Evolutionary conservation across 2,113 vertebrate species (phyloP).

Genomic region (Saccopteryx leptura): DNA sequence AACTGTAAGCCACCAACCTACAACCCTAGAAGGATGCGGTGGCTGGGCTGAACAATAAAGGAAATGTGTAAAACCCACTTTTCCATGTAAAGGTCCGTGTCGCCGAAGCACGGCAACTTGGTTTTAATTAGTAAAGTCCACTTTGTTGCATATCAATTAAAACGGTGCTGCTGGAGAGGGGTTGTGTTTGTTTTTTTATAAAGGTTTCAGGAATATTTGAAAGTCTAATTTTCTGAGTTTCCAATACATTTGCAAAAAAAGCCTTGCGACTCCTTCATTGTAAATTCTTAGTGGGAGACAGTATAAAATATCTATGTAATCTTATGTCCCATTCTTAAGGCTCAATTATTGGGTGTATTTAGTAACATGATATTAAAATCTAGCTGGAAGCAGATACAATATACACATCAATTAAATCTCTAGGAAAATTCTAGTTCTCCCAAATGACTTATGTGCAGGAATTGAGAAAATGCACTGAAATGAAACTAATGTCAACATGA

Average conservation of each 20-base stretch:
- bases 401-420: conserved; percentile 75
- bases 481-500: conserved; percentile 39
- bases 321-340: not conserved
- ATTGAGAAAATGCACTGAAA: conserved; percentile 30
- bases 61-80: conserved; percentile 92
- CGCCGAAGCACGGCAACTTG: conserved; percentile 91
- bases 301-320: conserved; percentile 21
- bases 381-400: conserved; percentile 62
- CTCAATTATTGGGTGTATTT: conserved; percentile 52
- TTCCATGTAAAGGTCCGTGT: conserved; percentile 93
- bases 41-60: conserved; percentile 92
- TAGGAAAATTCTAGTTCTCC: conserved; percentile 71
- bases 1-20: conserved; percentile 94
- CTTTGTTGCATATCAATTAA: conserved; percentile 94
- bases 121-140: conserved; percentile 93
- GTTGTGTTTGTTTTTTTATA: conserved; percentile 74
- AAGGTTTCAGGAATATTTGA: conserved; percentile 86
- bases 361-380: conserved; percentile 32
- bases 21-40: conserved; percentile 93
- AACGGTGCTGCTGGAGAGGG: conserved; percentile 82
- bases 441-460: conserved; percentile 55
- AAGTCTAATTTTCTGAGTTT: conserved; percentile 87
- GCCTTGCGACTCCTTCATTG: conserved; percentile 53
- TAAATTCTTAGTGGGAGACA: conserved; percentile 14
- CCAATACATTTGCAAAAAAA: conserved; percentile 82